Percentiles rank a stretch among this genome's conserved stretches.
Evolutionary conservation across 2,113 vertebrate genomes (phyloP).

Genomic region (Phylloscopus trochilus): DNA sequence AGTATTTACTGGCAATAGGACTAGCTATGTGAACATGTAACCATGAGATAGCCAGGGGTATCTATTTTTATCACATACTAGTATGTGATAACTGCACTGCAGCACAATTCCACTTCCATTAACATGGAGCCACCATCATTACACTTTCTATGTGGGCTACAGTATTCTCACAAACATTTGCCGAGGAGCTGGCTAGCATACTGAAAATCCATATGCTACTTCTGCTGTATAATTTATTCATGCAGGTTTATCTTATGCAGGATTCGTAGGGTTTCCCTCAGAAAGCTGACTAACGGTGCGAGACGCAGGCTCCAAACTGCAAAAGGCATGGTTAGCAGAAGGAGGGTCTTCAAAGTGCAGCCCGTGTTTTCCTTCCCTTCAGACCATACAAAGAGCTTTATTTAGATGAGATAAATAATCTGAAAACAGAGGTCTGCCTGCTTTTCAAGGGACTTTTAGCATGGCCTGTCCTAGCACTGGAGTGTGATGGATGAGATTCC

Average conservation of each 20-base stretch:
- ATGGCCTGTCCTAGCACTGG: rapidly evolving
- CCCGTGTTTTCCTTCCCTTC: not conserved
- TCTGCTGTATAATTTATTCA: slow-evolving; percentile 10
- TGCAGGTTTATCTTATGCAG: not conserved
- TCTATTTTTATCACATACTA: not conserved
- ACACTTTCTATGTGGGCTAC: not conserved
- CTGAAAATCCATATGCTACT: slow-evolving; percentile 33
- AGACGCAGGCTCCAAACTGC: not conserved
- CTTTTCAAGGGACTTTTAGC: not conserved
- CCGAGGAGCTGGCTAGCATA: not conserved
- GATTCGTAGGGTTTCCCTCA: not conserved
- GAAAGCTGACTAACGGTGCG: not conserved
- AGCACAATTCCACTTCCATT: not conserved
- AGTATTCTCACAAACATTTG: not conserved
- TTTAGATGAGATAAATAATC: not conserved
- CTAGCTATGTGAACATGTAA: not conserved
- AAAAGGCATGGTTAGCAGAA: not conserved
- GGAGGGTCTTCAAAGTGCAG: not conserved
- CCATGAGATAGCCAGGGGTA: not conserved
- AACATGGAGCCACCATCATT: not conserved
- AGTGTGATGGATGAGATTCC: not conserved
- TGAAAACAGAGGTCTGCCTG: not conserved
- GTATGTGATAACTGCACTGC: not conserved
- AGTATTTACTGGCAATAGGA: not conserved
- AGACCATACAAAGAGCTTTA: not conserved